Conservation (phyloP, 2,888 invertebrate species). For the Philereme vetulata region DNA sequence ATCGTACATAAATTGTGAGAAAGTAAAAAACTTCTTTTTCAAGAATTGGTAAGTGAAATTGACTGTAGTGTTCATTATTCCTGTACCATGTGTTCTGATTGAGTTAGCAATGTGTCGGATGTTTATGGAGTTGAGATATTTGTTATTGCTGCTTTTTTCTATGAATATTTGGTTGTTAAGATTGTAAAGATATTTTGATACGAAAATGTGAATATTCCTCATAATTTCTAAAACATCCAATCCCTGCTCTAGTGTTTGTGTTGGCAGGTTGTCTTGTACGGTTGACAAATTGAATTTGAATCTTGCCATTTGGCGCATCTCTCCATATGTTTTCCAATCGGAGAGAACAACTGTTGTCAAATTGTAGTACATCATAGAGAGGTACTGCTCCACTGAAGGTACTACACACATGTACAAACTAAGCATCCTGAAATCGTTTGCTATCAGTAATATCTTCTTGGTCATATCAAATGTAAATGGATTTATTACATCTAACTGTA, state of each 20-base stretch:
- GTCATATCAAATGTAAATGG: conserved; percentile 89
- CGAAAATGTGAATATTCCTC: conserved; percentile 97
- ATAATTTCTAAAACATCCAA: conserved; percentile 98
- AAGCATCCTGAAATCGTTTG: conserved; percentile 81
- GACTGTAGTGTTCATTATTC: conserved; percentile 97
- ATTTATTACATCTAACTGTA: conserved; percentile 89
- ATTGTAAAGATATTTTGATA: conserved; percentile 96
- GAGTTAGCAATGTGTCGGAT: conserved; percentile 98
- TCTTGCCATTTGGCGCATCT: conserved; percentile 96
- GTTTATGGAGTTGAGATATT: conserved; percentile 97
- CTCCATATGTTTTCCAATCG: conserved; percentile 98
- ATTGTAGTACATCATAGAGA: conserved; percentile 98
- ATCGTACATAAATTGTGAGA: conserved; percentile 98
- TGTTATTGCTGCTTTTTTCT: conserved; percentile 95
- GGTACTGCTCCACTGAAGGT: conserved; percentile 92
- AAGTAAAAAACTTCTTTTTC: conserved; percentile 94
- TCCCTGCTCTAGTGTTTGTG: conserved; percentile 98
- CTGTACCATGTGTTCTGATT: conserved; percentile 97
- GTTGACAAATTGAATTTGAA: conserved; percentile 92
- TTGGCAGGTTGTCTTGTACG: conserved; percentile 96
- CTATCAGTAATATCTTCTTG: conserved; percentile 84
- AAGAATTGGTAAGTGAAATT: conserved; percentile 97
- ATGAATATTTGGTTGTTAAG: conserved; percentile 98
- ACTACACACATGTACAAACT: conserved; percentile 85
- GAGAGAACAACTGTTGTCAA: conserved; percentile 98